Evolutionary conservation across 2,888 invertebrate species (phyloP), one percentile per base, ranked within the genome.

Genomic region (Drosophila recens): DNA sequence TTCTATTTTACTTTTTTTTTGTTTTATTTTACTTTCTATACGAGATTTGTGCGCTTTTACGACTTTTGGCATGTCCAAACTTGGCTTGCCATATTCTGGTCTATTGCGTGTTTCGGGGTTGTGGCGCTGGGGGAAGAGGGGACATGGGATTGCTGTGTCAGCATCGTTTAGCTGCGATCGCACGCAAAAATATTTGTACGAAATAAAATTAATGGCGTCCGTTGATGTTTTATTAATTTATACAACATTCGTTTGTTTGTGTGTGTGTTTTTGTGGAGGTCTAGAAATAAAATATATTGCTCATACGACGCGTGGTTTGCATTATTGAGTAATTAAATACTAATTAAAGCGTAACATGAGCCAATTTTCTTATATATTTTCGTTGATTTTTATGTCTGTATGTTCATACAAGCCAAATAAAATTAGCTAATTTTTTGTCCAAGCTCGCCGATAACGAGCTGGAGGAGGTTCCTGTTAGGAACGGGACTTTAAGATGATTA

Each of bases 201-300:
- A 83, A 87, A 88, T 87, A 76, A 86, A 87, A 82, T 83, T 82
- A 88, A 87, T 88, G 86, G 88, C 78, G 61, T 77, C 62, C 76
- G 77, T 78, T 87, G 82, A 87, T 86, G 86, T 88, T 87, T 88
- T 86, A 88, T 88, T 87, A 87, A 87, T 87, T 88, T 86, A 87
- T 81, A 86, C 79, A 76, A 68, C 72, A 73, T 65, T 43, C 38
- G 45, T 23, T 46, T 42, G 53, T 30, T 52, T 52, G 36, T 38
- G 38, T 45, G 20, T 27, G 54, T 45, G 27, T 34, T 10, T 11
- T 1, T 17, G 34, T 34, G 51, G 4, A 43, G 48, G 51, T 30
- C 45, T 45, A 51, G 56, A 70, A 71, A 80, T 80, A 59, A 80
- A 79, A 80, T 82, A 84, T 82, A 85, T 87, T 79, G 71, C 82